phyloP scores from a whole-genome alignment of 2,888 invertebrate species.

The Lucinisca nassula region DNA sequence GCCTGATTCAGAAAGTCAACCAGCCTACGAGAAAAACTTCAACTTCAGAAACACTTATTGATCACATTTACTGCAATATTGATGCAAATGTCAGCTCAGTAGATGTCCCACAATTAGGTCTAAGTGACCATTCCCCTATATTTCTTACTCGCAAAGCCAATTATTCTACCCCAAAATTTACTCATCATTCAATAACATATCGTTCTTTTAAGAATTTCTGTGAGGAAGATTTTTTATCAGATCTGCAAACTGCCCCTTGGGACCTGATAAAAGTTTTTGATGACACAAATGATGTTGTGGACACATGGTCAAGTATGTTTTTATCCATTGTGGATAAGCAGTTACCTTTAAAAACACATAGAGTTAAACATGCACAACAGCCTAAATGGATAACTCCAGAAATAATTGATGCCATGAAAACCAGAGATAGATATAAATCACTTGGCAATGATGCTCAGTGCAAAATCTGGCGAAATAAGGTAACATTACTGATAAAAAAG shows the following conservation, averaged over 20 bases:
- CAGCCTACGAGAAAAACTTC: too few relatives aligned
- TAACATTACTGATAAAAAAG: too few relatives aligned
- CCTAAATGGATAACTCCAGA: constrained; percentile 1
- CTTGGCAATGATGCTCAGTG: too few relatives aligned
- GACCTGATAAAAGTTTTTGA: not conserved
- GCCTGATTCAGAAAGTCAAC: too few relatives aligned
- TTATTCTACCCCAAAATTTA: not conserved
- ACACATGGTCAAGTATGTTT: constrained; percentile 5
- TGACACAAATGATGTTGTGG: too few relatives aligned
- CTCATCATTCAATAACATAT: not conserved
- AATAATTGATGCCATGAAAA: too few relatives aligned
- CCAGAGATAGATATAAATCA: too few relatives aligned
- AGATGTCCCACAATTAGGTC: not conserved
- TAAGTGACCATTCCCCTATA: constrained; percentile 1
- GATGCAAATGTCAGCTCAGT: too few relatives aligned
- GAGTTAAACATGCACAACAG: not conserved
- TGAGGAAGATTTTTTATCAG: not conserved
- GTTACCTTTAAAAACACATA: not conserved
- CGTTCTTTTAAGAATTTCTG: constrained; percentile 11
- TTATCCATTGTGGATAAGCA: not conserved
- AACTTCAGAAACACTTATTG: too few relatives aligned
- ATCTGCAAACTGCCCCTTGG: not conserved
- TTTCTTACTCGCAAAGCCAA: not conserved
- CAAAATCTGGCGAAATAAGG: too few relatives aligned
- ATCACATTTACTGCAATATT: too few relatives aligned